A percentile compares a stretch with the other conserved stretches of the same genome.
These are phyloP conservation scores for Isurus oxyrinchus DNA, from an alignment of 2,113 vertebrate species.

Conservation along the genomic window DNA sequence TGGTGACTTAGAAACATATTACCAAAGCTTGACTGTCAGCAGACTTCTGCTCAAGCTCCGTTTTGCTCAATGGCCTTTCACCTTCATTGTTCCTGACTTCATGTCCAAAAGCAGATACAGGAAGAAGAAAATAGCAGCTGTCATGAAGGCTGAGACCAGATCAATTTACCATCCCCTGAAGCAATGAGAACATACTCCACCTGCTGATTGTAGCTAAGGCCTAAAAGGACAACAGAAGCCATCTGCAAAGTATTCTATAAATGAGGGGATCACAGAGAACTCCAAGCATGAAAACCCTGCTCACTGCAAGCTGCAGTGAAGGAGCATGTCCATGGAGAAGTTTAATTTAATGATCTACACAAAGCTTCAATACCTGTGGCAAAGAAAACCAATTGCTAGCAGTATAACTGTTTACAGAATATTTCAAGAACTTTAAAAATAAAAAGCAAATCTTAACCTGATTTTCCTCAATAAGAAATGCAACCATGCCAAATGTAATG, in stretches of 20 bases:
- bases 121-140: slow-evolving; percentile 56
- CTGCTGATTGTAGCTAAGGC: slow-evolving; percentile 73
- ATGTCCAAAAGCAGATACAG: slow-evolving; percentile 54
- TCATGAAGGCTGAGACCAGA: slow-evolving; percentile 63
- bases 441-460: neutral
- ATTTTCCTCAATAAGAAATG: neutral
- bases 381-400: neutral
- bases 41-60: slow-evolving; percentile 58
- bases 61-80: slow-evolving; percentile 62
- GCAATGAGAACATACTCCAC: slow-evolving; percentile 87
- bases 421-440: neutral
- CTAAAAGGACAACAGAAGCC: slow-evolving; percentile 75
- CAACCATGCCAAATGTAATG: neutral
- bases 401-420: neutral
- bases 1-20: slow-evolving; percentile 41
- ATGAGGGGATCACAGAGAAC: slow-evolving; percentile 75
- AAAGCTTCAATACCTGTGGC: neutral
- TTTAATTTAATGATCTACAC: neutral
- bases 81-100: slow-evolving; percentile 57
- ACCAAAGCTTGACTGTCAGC: slow-evolving; percentile 51
- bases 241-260: slow-evolving; percentile 73
- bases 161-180: slow-evolving; percentile 78
- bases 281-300: slow-evolving; percentile 72
- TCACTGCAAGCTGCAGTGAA: slow-evolving; percentile 53
- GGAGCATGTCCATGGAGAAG: neutral